phyloP scores from a whole-genome alignment of 2,113 vertebrate genomes.

The Podarcis raffonei region DNA sequence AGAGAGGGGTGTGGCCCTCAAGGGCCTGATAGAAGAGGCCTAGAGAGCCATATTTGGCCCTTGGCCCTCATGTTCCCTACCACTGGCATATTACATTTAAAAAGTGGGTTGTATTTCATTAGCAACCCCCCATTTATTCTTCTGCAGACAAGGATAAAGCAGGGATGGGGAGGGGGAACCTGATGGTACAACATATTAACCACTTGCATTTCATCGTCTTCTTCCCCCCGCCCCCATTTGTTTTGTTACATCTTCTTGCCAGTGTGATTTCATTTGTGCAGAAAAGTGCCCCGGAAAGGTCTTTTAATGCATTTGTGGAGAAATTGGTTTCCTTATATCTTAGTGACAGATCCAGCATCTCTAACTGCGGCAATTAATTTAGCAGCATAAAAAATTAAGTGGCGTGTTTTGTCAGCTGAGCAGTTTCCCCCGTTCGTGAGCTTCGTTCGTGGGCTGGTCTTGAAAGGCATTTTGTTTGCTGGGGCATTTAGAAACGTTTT shows the following conservation, averaged over 20 bases:
- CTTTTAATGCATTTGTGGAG: constrained; percentile 7
- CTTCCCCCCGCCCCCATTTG: neutral
- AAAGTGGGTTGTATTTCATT: neutral
- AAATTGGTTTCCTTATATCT: constrained; percentile 30
- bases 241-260: neutral
- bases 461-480: neutral
- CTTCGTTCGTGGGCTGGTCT: neutral
- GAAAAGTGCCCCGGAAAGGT: constrained; percentile 13
- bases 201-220: neutral
- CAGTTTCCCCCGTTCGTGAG: neutral
- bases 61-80: too few relatives aligned
- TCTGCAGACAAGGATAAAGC: accelerated
- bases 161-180: neutral
- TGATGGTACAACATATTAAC: neutral
- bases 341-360: neutral
- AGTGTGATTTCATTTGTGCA: neutral
- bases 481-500: neutral
- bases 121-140: neutral
- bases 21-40: too few relatives aligned
- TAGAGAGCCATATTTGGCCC: too few relatives aligned
- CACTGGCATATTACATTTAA: neutral
- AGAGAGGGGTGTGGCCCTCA: too few relatives aligned
- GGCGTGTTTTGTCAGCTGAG: constrained; percentile 12
- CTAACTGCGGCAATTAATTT: constrained; percentile 28
- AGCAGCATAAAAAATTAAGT: constrained; percentile 2